A percentile compares a stretch with the other conserved stretches of the same genome.
phyloP scores from a whole-genome alignment of 2,797 vertebrate species.

The Acanthiza pusilla region DNA sequence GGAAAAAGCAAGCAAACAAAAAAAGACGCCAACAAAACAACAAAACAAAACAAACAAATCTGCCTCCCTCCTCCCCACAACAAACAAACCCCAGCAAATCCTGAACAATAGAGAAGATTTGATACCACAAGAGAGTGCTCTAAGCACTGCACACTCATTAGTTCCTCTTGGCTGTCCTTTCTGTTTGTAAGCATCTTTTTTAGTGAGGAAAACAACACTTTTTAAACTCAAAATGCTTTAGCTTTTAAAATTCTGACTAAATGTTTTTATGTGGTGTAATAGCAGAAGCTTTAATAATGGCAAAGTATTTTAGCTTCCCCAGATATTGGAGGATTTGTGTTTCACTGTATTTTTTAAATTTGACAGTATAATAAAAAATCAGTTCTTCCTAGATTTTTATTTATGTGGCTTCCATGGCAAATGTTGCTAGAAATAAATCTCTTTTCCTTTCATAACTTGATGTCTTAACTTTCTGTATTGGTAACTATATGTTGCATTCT shows the following conservation, averaged over 20 bases:
- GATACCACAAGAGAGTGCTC: not conserved
- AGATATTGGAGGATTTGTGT: not conserved
- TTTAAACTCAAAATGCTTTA: not conserved
- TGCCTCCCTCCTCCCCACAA: not conserved
- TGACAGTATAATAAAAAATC: not conserved
- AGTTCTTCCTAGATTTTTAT: not conserved
- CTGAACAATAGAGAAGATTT: not conserved
- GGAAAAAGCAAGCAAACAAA: not conserved
- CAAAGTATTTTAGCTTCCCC: not conserved
- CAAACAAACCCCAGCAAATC: not conserved
- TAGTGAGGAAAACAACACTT: not conserved
- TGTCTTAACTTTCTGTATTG: not conserved
- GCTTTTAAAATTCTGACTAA: not conserved
- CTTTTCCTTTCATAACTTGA: not conserved
- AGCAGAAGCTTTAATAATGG: not conserved
- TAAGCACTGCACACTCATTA: not conserved
- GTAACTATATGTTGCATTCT: not conserved
- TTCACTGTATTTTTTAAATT: not conserved
- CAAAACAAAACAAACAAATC: not conserved
- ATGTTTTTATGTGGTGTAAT: not conserved
- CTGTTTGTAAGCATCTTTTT: not conserved
- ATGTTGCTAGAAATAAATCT: not conserved
- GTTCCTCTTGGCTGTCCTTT: not conserved
- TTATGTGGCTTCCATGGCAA: not conserved
- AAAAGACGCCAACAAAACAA: rapidly evolving